Percentiles rank a stretch among this genome's conserved stretches.
These are phyloP conservation scores for Andrena minutula DNA, from an alignment of 2,888 invertebrate species.

Conservation along the genomic window DNA sequence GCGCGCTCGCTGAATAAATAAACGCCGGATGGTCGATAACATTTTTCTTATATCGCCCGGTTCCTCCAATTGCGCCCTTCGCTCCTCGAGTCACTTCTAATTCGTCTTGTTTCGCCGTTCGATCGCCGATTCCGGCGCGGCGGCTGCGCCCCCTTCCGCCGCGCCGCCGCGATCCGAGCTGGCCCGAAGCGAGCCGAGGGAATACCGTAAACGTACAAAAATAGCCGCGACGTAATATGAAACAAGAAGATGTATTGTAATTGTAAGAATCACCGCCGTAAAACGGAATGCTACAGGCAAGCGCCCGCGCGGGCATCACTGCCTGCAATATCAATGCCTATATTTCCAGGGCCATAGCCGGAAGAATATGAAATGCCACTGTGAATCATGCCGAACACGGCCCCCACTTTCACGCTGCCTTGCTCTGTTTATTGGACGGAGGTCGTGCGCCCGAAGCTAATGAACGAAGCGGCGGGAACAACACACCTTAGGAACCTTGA, in stretches of 20 bases:
- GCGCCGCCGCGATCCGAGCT: not conserved
- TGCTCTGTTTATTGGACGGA: too few relatives aligned
- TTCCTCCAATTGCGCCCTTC: constrained; percentile 24
- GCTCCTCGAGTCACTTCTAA: not conserved
- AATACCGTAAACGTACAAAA: not conserved
- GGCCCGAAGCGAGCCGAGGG: not conserved
- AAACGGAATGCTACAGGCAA: not conserved
- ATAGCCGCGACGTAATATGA: not conserved
- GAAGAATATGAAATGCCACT: not conserved
- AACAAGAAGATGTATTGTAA: not conserved
- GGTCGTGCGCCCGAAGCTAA: too few relatives aligned
- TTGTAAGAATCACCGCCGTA: constrained; percentile 4
- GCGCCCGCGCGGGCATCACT: not conserved
- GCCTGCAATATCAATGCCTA: not conserved
- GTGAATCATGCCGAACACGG: not conserved
- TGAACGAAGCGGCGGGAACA: too few relatives aligned
- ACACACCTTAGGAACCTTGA: too few relatives aligned
- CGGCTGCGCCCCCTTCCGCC: not conserved
- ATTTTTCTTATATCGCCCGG: constrained; percentile 49
- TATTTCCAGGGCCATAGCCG: not conserved
- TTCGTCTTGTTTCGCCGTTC: not conserved
- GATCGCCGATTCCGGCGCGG: not conserved
- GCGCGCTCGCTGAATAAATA: constrained; percentile 48
- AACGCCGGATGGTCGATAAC: constrained; percentile 59
- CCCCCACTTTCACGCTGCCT: too few relatives aligned